Evolutionary conservation across 1,140 invertebrate species (phyloP).

Genomic region (Dendrolimus punctatus): DNA sequence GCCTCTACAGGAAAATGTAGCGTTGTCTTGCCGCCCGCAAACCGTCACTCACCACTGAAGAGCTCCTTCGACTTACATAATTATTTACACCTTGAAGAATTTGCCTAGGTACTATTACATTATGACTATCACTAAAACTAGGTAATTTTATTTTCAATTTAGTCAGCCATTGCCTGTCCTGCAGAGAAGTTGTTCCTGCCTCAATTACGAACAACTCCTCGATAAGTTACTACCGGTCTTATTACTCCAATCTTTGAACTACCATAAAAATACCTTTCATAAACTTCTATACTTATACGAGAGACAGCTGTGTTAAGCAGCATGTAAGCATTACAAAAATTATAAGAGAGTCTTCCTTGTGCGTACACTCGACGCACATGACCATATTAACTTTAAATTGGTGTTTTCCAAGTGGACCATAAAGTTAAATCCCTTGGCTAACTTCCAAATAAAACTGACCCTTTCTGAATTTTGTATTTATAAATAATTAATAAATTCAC

Average conservation of each 20-base stretch:
- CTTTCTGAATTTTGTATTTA: too few relatives aligned
- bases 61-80: conserved; percentile 11
- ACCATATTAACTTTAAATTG: too few relatives aligned
- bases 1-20: conserved; percentile 12
- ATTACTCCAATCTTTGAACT: conserved; percentile 4
- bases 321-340: too few relatives aligned
- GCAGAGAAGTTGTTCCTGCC: conserved; percentile 3
- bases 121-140: background rate
- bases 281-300: conserved; percentile 1
- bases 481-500: too few relatives aligned
- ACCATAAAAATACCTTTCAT: conserved; percentile 4
- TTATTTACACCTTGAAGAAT: background rate
- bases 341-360: too few relatives aligned
- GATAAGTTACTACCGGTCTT: background rate
- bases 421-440: too few relatives aligned
- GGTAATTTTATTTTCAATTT: conserved; percentile 4
- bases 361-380: too few relatives aligned
- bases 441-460: too few relatives aligned
- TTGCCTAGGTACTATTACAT: background rate
- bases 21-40: conserved; percentile 11
- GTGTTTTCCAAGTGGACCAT: too few relatives aligned
- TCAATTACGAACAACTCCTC: conserved; percentile 9
- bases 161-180: conserved; percentile 5
- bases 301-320: background rate
- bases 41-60: conserved; percentile 8